Percentiles rank a stretch among this genome's conserved stretches.
Conservation (phyloP, 2,797 vertebrate species). For the Pipistrellus pipistrellus region DNA sequence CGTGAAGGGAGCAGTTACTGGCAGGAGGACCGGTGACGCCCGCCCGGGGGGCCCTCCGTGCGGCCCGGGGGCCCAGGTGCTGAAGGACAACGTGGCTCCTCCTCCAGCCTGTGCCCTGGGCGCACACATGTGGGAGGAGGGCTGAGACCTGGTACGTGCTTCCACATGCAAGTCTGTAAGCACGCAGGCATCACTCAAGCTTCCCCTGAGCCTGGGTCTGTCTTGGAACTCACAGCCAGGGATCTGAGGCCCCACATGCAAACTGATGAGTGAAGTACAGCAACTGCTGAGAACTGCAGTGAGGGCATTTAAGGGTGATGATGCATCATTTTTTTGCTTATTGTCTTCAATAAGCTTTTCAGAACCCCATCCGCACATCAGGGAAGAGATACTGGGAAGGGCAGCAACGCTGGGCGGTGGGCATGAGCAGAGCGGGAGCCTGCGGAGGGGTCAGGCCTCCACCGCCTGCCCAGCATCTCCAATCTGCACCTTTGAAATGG, state of each 20-base stretch:
- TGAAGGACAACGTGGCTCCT: neutral
- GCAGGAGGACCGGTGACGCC: fast-evolving
- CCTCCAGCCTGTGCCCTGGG: neutral
- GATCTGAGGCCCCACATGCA: fast-evolving
- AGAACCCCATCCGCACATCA: slow-evolving; percentile 12
- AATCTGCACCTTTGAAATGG: fast-evolving
- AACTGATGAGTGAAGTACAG: neutral
- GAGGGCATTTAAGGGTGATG: neutral
- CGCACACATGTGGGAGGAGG: no score
- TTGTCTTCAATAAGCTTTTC: neutral
- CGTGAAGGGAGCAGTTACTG: neutral
- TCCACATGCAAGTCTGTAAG: neutral
- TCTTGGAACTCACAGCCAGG: neutral
- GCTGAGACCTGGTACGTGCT: neutral
- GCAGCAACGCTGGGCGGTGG: neutral
- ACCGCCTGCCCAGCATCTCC: fast-evolving
- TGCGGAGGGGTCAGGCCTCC: neutral
- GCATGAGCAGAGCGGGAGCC: fast-evolving
- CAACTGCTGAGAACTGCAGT: neutral
- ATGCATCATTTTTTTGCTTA: neutral
- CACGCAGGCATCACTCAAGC: no score
- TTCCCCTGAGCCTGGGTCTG: fast-evolving
- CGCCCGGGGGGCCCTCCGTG: fast-evolving
- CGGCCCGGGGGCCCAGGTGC: fast-evolving
- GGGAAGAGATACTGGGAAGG: slow-evolving; percentile 60